A percentile compares a stretch with the other conserved stretches of the same genome.
Conservation (phyloP, 2,797 vertebrate genomes). For the Sebastes taczanowskii region DNA sequence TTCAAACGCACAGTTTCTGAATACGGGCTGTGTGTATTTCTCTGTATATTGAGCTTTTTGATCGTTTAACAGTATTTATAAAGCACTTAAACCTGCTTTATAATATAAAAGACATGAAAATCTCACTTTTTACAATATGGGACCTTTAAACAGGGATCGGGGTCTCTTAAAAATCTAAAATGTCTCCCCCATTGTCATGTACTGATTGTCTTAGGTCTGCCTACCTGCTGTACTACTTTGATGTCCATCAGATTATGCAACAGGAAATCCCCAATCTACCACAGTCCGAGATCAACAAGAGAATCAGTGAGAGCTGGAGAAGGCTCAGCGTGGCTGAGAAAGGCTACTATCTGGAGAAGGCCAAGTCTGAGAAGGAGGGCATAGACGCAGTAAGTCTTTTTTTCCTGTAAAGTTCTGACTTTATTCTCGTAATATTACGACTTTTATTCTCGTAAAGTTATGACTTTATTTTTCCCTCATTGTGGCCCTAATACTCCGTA, state of each 20-base stretch:
- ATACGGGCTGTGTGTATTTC: no score
- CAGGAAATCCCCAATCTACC: constrained; percentile 93
- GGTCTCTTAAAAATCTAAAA: background rate
- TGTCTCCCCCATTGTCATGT: background rate
- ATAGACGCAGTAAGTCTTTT: constrained; percentile 85
- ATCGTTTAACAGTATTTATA: no score
- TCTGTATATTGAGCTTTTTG: no score
- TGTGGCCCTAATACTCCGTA: no score
- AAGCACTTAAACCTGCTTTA: no score
- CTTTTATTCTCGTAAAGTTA: no score
- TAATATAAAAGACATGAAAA: no score
- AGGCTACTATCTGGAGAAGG: constrained; percentile 94
- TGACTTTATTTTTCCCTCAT: no score
- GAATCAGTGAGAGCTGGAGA: constrained; percentile 97
- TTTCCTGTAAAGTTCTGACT: no score
- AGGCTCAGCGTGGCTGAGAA: constrained; percentile 95
- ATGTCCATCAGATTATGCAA: constrained; percentile 95
- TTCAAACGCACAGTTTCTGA: no score
- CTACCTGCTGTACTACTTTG: constrained; percentile 97
- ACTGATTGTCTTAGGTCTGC: constrained; percentile 87
- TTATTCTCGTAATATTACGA: no score
- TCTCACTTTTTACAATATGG: no score
- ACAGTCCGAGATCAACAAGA: constrained; percentile 98
- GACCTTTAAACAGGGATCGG: background rate
- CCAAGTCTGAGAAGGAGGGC: constrained; percentile 93